phyloP scores from a whole-genome alignment of 2,888 invertebrate species.

The Callimorpha dominula region DNA sequence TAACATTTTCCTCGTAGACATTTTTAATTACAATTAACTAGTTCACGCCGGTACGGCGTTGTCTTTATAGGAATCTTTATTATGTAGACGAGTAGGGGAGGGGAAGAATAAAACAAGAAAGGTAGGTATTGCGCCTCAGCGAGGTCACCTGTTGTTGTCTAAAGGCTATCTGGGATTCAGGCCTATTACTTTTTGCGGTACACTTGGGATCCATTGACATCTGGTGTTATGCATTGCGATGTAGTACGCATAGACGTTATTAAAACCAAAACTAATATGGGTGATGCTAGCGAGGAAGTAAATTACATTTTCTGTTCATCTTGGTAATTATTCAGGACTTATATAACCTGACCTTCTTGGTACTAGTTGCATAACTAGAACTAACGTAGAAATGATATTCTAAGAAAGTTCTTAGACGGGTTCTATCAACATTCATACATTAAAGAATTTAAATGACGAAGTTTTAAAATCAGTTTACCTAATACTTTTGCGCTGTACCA shows the following conservation, averaged over 20 bases:
- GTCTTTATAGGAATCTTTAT: slow-evolving; percentile 8
- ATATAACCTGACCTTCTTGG: too few species aligned
- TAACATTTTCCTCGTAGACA: slow-evolving; percentile 1
- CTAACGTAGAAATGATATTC: neutral
- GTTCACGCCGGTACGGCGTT: slow-evolving; percentile 1
- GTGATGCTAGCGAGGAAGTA: too few species aligned
- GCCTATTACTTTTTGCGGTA: neutral
- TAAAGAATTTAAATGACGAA: too few species aligned
- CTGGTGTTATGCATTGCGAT: neutral
- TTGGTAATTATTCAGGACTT: too few species aligned
- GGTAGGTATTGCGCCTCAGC: neutral
- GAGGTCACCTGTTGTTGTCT: neutral
- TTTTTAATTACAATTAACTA: slow-evolving; percentile 18
- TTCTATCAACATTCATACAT: too few species aligned
- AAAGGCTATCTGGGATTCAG: neutral
- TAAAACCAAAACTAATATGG: neutral
- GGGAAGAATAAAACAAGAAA: neutral
- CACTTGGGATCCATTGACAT: neutral
- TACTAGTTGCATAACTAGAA: too few species aligned
- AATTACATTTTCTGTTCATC: neutral
- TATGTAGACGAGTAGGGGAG: neutral
- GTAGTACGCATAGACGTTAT: neutral
- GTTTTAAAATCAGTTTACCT: too few species aligned
- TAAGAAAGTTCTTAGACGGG: neutral
- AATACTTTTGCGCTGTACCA: too few species aligned